phyloP scores from a whole-genome alignment of 2,888 invertebrate species.

The Nesidiocoris tenuis region DNA sequence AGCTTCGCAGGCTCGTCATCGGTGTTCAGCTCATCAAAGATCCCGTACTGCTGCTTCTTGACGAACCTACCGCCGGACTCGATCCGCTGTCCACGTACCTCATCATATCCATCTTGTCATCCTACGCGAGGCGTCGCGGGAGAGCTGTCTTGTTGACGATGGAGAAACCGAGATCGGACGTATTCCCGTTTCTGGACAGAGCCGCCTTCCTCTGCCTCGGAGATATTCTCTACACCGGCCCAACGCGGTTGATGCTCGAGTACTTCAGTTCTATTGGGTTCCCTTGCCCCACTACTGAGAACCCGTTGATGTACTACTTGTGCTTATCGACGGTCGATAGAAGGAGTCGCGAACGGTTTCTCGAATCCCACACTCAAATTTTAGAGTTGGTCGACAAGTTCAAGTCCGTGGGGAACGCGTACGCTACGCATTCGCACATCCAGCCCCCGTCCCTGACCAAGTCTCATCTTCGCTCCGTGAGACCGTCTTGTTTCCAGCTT shows the following conservation, averaged over 20 bases:
- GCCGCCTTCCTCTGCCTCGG: constrained; percentile 88
- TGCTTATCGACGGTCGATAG: constrained; percentile 75
- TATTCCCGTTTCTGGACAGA: constrained; percentile 90
- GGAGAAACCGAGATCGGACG: constrained; percentile 88
- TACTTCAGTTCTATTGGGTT: constrained; percentile 95
- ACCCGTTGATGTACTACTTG: constrained; percentile 95
- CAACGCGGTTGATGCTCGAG: constrained; percentile 86
- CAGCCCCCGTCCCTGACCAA: constrained; percentile 36
- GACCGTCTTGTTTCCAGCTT: constrained; percentile 67
- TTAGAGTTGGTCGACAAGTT: constrained; percentile 88
- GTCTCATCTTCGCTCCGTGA: constrained; percentile 54
- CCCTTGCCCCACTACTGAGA: constrained; percentile 94
- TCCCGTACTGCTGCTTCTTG: constrained; percentile 84
- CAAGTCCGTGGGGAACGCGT: constrained; percentile 75
- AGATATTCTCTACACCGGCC: constrained; percentile 88
- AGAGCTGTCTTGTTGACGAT: constrained; percentile 87
- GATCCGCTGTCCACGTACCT: constrained; percentile 94
- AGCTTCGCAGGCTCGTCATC: constrained; percentile 84
- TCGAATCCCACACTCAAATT: constrained; percentile 92
- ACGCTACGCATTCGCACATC: constrained; percentile 39
- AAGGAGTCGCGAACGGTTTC: constrained; percentile 83
- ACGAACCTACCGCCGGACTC: constrained; percentile 92
- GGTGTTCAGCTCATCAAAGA: constrained; percentile 91
- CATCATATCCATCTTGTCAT: constrained; percentile 89
- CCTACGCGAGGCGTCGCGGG: constrained; percentile 79